phyloP scores from a whole-genome alignment of 2,888 invertebrate genomes.

The Caenorhabditis virilis region DNA sequence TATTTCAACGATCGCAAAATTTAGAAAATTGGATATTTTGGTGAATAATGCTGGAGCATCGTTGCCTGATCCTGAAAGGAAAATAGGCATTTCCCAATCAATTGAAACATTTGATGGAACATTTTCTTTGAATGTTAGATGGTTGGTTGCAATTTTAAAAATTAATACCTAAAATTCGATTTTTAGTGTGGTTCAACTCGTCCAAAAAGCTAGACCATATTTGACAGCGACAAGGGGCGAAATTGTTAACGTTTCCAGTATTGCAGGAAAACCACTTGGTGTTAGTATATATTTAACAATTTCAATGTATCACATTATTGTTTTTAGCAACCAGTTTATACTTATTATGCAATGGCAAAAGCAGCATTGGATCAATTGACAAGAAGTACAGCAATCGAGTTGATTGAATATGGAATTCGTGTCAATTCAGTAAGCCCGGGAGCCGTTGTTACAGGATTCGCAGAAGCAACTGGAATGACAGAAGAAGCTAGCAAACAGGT shows the following conservation, averaged over 20 bases:
- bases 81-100: conserved; percentile 8
- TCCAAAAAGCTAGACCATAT: conserved; percentile 15
- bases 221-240: conserved; percentile 21
- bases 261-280: conserved; percentile 21
- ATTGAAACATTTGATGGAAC: conserved; percentile 11
- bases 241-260: conserved; percentile 29
- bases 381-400: conserved; percentile 12
- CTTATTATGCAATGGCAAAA: conserved; percentile 21
- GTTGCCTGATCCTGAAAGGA: conserved; percentile 4
- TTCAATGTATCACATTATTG: too few relatives aligned
- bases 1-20: conserved; percentile 8
- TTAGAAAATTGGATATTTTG: conserved; percentile 23
- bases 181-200: conserved; percentile 33
- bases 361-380: conserved; percentile 27
- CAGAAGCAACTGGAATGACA: conserved; percentile 14
- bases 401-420: conserved; percentile 8
- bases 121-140: conserved; percentile 12
- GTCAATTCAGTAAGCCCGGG: conserved; percentile 17
- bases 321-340: conserved; percentile 9
- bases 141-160: too few relatives aligned
- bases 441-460: conserved; percentile 10
- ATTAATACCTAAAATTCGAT: too few relatives aligned
- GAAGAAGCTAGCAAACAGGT: background rate
- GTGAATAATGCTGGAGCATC: conserved; percentile 24
- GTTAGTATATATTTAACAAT: too few relatives aligned